phyloP scores from a whole-genome alignment of 2,888 invertebrate species.

The Chrysolina americana region DNA sequence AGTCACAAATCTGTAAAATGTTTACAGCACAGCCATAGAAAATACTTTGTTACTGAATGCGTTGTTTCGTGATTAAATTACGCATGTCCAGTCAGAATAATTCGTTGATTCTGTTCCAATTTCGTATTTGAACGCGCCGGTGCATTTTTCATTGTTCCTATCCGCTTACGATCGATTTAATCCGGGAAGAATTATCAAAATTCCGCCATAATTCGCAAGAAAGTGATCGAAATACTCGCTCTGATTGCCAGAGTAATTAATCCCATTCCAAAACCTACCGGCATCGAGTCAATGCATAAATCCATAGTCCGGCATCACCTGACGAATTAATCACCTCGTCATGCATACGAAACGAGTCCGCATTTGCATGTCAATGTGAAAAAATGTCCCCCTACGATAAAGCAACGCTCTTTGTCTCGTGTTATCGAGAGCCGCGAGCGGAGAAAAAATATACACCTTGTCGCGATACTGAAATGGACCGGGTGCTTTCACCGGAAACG shows the following conservation, averaged over 20 bases:
- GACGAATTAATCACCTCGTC: not conserved
- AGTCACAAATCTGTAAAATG: too few relatives aligned
- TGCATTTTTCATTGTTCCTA: too few relatives aligned
- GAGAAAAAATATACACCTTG: slow-evolving; percentile 17
- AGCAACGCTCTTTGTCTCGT: not conserved
- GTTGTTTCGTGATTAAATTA: too few relatives aligned
- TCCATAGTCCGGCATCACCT: not conserved
- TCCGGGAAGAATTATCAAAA: too few relatives aligned
- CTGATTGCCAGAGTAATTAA: not conserved
- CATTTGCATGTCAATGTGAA: slow-evolving; percentile 14
- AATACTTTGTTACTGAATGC: too few relatives aligned
- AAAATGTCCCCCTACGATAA: slow-evolving; percentile 2
- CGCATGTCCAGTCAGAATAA: too few relatives aligned
- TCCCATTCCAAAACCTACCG: slow-evolving; percentile 8
- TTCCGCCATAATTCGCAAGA: too few relatives aligned
- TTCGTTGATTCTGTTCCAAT: too few relatives aligned
- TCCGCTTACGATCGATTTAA: too few relatives aligned
- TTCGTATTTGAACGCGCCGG: too few relatives aligned
- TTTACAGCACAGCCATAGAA: too few relatives aligned
- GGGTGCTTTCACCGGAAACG: slow-evolving; percentile 40
- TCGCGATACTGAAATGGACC: slow-evolving; percentile 12
- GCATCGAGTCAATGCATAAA: not conserved
- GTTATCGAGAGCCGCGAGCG: too few relatives aligned
- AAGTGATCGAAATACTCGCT: not conserved
- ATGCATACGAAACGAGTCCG: not conserved